Conservation (phyloP, 2,797 vertebrate species). For the Rhodeus uyekii region DNA sequence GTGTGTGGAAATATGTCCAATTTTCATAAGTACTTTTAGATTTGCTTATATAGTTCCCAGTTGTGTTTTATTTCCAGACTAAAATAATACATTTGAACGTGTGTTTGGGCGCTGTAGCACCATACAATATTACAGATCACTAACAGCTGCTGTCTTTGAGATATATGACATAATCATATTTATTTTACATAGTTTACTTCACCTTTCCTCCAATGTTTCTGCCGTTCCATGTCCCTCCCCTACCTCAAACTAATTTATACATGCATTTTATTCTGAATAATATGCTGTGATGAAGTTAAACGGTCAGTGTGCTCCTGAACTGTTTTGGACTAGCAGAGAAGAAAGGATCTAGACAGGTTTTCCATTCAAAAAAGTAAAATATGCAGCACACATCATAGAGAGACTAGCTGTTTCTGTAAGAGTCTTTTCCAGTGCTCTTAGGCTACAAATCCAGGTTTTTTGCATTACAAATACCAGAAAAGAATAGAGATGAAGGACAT, state of each 20-base stretch:
- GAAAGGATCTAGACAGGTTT: not conserved
- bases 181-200: not conserved
- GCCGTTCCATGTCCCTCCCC: not conserved
- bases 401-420: not conserved
- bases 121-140: not conserved
- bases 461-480: not conserved
- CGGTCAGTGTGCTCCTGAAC: not conserved
- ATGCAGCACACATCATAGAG: not conserved
- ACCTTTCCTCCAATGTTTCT: not conserved
- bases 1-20: too few species aligned
- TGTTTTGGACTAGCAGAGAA: not conserved
- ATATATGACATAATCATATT: too few species aligned
- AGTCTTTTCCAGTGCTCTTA: not conserved
- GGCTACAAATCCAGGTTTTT: not conserved
- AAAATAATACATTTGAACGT: not conserved
- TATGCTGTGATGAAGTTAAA: not conserved
- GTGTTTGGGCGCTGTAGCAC: not conserved
- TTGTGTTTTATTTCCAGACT: not conserved
- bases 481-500: not conserved
- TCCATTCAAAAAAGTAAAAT: slow-evolving; percentile 16
- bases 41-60: too few species aligned
- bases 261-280: not conserved
- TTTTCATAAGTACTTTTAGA: not conserved
- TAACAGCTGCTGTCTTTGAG: slow-evolving; percentile 3
- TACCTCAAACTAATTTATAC: too few species aligned